Evolutionary conservation across 2,797 vertebrate species (phyloP).

Genomic region (Lophotriccus pileatus): DNA sequence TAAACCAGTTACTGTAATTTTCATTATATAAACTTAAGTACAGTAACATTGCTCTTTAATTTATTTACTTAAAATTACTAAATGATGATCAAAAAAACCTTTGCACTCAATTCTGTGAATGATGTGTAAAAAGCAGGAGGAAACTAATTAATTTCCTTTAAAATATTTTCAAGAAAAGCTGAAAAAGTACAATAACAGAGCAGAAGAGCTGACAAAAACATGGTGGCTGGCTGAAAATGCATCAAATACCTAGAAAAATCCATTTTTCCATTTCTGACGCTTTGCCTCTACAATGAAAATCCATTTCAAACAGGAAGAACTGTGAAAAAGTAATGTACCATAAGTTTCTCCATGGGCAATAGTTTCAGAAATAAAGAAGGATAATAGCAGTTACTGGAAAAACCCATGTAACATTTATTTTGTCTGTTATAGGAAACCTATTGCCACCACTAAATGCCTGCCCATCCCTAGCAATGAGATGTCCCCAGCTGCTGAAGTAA

Average conservation of each 20-base stretch:
- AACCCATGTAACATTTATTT: accelerated
- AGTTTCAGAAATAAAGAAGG: neutral
- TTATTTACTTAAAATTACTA: neutral
- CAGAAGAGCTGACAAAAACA: neutral
- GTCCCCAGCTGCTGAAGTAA: neutral
- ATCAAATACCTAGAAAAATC: neutral
- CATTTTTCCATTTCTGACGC: neutral
- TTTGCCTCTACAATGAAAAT: neutral
- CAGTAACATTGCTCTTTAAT: neutral
- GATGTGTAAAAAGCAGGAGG: neutral
- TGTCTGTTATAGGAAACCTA: neutral
- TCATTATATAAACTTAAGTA: neutral
- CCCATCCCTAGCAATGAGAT: neutral
- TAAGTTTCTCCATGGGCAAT: neutral
- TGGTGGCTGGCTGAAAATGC: neutral
- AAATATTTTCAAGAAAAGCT: neutral
- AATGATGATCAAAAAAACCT: neutral
- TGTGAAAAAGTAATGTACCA: neutral
- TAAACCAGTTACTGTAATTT: neutral
- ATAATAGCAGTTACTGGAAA: neutral
- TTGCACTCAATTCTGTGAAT: neutral
- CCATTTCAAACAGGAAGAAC: neutral
- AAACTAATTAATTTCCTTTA: neutral
- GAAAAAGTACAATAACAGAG: neutral
- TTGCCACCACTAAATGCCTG: neutral